phyloP scores from a whole-genome alignment of 2,888 invertebrate genomes.

The Eupithecia tripunctaria region DNA sequence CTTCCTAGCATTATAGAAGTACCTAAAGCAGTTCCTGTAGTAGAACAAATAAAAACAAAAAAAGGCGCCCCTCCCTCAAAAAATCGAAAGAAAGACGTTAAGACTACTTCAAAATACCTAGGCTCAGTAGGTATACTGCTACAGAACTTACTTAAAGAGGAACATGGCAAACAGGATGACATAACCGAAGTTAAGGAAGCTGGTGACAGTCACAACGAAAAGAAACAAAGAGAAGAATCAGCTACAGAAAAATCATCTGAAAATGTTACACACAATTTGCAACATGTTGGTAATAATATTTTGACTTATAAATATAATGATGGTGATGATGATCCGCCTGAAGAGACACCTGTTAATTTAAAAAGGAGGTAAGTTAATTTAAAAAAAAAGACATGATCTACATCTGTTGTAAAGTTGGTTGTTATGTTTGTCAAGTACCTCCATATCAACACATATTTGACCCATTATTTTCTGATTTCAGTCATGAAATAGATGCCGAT shows the following conservation, averaged over 20 bases:
- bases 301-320: conserved; percentile 62
- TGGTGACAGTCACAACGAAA: conserved; percentile 53
- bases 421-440: background rate
- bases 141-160: conserved; percentile 82
- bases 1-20: conserved; percentile 75
- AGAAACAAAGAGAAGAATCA: conserved; percentile 43
- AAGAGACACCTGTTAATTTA: conserved; percentile 78
- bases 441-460: background rate
- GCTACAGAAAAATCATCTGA: conserved; percentile 40
- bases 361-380: conserved; percentile 78
- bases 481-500: conserved; percentile 83
- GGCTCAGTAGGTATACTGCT: conserved; percentile 85
- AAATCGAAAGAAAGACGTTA: conserved; percentile 61
- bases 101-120: conserved; percentile 61
- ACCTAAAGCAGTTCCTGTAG: conserved; percentile 49
- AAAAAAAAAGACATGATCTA: background rate
- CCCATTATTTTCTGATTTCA: conserved; percentile 52
- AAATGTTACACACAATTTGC: conserved; percentile 38
- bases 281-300: conserved; percentile 51
- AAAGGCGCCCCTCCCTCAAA: conserved; percentile 52
- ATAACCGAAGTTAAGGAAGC: conserved; percentile 57
- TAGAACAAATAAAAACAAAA: conserved; percentile 60
- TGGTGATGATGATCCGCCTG: conserved; percentile 81
- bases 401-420: background rate
- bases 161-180: conserved; percentile 52